Evolutionary conservation across 2,888 invertebrate genomes (phyloP), one percentile per base, ranked within the genome.

Genomic region (Ernsta delagoae): DNA sequence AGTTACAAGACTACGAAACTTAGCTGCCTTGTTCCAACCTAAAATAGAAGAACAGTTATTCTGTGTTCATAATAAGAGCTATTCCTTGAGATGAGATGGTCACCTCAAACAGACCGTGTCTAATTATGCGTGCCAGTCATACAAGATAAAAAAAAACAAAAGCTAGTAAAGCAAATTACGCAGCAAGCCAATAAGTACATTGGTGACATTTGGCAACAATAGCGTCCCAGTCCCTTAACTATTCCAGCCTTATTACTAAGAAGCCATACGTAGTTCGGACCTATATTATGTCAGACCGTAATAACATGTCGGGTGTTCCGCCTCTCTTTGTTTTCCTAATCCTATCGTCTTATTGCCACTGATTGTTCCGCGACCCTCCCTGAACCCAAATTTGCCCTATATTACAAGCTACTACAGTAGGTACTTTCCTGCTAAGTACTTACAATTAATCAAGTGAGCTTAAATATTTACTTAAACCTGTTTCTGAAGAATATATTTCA

Each of bases 221-320:
- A 31, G 63, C 63, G 36, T 63, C 54, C 63, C 24, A 9, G 53
- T 41, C 41, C 53, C 53, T 53, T 41, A 63, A 63, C 41, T 54
- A 36, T 34, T 34, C 59, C 24, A 31, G 24, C 63, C 50, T 62
- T 62, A 62, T 54, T 63, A 63, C 43, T 53, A 63, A 53, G 63
- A 39, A 43, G 41, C 53, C 54, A 36, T 31, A 57, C 34, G 36
- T 12, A 41, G n/a, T n/a, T n/a, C n/a, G n/a, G n/a, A n/a, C n/a
- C n/a, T n/a, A n/a, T n/a, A n/a, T n/a, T 41, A 43, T 41, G 24
- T 64, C 16, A 64, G 34, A 41, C 54, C 43, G 43, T 56, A 45
- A 45, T 64, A 64, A 59, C 41, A 64, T 16, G 7, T 16, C 31
- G 24, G 31, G 31, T 41, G 43, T 43, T 36, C 45, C 56, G 9